These are phyloP conservation scores for Menidia menidia DNA, from an alignment of 2,797 vertebrate genomes.

Conservation along the genomic window DNA sequence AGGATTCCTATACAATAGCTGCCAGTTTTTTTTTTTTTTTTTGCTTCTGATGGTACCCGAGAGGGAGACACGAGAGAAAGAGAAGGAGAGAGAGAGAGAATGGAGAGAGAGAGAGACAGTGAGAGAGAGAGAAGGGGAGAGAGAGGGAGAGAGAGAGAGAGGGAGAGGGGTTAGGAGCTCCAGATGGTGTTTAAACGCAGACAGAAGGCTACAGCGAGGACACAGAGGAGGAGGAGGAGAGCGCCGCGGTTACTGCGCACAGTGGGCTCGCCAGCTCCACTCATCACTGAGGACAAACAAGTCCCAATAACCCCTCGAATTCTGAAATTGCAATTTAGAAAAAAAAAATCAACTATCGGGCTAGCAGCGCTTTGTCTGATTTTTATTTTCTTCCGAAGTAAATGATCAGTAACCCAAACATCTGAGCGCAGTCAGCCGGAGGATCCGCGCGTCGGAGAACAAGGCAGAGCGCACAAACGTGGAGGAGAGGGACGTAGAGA, in stretches of 20 bases:
- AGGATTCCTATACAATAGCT: conserved; percentile 60
- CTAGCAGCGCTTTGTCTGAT: conserved; percentile 13
- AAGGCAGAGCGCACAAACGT: conserved; percentile 42
- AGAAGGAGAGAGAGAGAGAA: conserved; percentile 21
- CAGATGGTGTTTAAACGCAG: conserved; percentile 90
- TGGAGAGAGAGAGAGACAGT: conserved; percentile 44
- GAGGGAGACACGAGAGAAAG: conserved; percentile 6
- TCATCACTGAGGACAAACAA: conserved; percentile 74
- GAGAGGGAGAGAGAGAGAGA: conserved; percentile 41
- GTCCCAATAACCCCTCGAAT: conserved; percentile 32
- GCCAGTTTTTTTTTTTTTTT: conserved; percentile 26
- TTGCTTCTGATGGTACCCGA: conserved; percentile 51
- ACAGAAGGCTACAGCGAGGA: conserved; percentile 85
- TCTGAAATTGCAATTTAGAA: conserved; percentile 13
- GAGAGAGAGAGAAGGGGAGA: conserved; percentile 36
- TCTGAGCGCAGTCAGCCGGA: conserved; percentile 55
- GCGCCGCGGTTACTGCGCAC: conserved; percentile 74
- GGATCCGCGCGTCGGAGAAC: conserved; percentile 64
- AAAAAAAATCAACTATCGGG: not conserved
- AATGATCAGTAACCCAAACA: conserved; percentile 18
- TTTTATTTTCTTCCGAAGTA: conserved; percentile 34
- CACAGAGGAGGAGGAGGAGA: conserved; percentile 78
- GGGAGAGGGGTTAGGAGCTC: conserved; percentile 77
- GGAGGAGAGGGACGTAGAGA: conserved; percentile 27
- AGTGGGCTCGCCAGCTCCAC: conserved; percentile 73